Evolutionary conservation across 1,140 invertebrate species (phyloP), one percentile per base, ranked within the genome.

Genomic region (Phocides pigmalion): DNA sequence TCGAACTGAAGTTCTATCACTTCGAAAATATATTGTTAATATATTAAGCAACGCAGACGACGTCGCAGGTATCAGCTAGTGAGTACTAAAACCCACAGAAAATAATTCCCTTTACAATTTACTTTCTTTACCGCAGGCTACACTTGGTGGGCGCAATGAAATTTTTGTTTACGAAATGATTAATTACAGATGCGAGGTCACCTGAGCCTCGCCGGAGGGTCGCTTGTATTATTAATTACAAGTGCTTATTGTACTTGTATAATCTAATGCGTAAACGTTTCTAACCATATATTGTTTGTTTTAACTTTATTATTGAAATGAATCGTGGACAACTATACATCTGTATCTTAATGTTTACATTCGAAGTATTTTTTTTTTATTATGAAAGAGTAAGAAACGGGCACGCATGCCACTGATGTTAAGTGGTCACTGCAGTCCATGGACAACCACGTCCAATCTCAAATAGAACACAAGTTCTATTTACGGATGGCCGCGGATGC

Each of bases 111-210:
- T 4, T 28, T 28, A 28, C 5, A 41, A 53, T 50, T 62, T 64
- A 39, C 39, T 47, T 58, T 49, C 14, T 5, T 15, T 39, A 12
- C 42, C 19, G 39, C 11, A 17, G 16, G 39, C 54, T 32, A 50
- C 25, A 50, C 47, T 50, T 32, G 25, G 15, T 16, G 28, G 25
- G 47, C 22, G 17, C 47, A 15, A 6, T 16, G 25, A 50, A 50
- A 50, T 50, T 50, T 47, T 47, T 32, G 16, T 61, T 32, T 49
- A 61, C 28, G 12, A 25, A 32, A 32, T 32, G 15, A 50, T 50
- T 50, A 32, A 50, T 50, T 50, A 17, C 32, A 49, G 28, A 50
- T 35, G 25, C 46, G 16, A 50, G 47, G 47, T 50, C 47, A 28
- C 47, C 47, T 32, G 16, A 50, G 14, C n/a, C 14, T 11, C 28